Evolutionary conservation across 2,113 vertebrate genomes (phyloP).

Genomic region (Laticauda colubrina): DNA sequence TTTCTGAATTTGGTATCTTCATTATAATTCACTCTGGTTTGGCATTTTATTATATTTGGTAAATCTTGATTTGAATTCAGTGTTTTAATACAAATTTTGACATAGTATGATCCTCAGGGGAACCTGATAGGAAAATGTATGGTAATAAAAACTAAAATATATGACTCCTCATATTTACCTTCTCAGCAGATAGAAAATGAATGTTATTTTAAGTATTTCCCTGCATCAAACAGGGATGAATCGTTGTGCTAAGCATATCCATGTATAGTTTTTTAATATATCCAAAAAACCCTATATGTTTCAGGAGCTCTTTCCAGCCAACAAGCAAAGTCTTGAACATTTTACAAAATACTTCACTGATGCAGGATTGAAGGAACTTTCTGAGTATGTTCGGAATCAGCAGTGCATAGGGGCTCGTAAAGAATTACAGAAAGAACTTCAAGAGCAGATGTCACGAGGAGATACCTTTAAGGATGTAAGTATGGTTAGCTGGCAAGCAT

Average conservation of each 20-base stretch:
- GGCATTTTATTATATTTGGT: neutral
- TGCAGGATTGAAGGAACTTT: slow-evolving; percentile 94
- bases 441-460: slow-evolving; percentile 91
- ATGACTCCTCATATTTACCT: neutral
- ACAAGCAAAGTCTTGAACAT: slow-evolving; percentile 96
- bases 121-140: neutral
- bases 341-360: slow-evolving; percentile 99
- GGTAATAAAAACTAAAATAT: neutral
- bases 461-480: slow-evolving; percentile 93
- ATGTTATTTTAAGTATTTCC: neutral
- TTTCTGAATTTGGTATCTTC: neutral
- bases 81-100: neutral
- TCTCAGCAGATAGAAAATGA: neutral
- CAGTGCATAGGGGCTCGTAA: slow-evolving; percentile 95
- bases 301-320: slow-evolving; percentile 97
- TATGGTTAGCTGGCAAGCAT: neutral
- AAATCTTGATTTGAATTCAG: neutral
- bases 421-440: slow-evolving; percentile 96
- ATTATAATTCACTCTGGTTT: neutral
- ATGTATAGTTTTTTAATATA: neutral
- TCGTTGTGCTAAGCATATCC: neutral
- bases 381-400: slow-evolving; percentile 95
- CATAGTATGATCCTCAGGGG: neutral
- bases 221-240: neutral
- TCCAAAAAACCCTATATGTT: slow-evolving; percentile 8